Evolutionary conservation across 2,888 invertebrate species (phyloP).

Genomic region (Ellobium chinense): DNA sequence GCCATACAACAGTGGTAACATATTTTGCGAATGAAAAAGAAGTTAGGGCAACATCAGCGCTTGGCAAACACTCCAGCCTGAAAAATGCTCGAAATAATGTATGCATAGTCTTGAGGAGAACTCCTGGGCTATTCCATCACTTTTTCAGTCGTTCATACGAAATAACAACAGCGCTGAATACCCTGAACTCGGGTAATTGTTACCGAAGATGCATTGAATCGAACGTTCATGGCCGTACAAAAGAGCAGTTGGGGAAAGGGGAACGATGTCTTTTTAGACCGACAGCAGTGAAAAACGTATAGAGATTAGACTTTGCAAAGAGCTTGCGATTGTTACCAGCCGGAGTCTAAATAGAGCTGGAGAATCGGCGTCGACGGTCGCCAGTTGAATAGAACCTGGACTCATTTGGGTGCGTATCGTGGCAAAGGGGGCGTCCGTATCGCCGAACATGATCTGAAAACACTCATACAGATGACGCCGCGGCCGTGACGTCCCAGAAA

Average conservation of each 20-base stretch:
- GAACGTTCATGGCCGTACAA: constrained; percentile 19
- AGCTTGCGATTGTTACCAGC: not conserved
- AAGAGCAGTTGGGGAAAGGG: constrained; percentile 2
- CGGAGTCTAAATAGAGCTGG: not conserved
- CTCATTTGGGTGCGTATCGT: not conserved
- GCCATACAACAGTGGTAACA: too few species aligned
- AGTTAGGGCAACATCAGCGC: too few species aligned
- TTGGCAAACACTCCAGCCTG: not conserved
- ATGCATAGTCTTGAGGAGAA: not conserved
- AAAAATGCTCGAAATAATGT: not conserved
- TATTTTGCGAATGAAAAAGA: too few species aligned
- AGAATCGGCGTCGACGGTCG: not conserved
- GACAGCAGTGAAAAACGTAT: not conserved
- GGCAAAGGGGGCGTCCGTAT: not conserved
- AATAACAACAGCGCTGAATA: not conserved
- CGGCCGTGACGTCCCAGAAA: not conserved
- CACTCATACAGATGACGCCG: not conserved
- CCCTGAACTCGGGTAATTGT: not conserved
- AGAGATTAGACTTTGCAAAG: not conserved
- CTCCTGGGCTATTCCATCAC: not conserved
- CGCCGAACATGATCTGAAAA: constrained; percentile 14
- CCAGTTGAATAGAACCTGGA: not conserved
- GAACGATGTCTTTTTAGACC: not conserved
- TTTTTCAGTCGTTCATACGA: not conserved
- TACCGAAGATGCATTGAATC: constrained; percentile 19